A percentile compares a stretch with the other conserved stretches of the same genome.
Conservation (phyloP, 64 coral and sea anemone genomes). For the Astreopora myriophthalma region DNA sequence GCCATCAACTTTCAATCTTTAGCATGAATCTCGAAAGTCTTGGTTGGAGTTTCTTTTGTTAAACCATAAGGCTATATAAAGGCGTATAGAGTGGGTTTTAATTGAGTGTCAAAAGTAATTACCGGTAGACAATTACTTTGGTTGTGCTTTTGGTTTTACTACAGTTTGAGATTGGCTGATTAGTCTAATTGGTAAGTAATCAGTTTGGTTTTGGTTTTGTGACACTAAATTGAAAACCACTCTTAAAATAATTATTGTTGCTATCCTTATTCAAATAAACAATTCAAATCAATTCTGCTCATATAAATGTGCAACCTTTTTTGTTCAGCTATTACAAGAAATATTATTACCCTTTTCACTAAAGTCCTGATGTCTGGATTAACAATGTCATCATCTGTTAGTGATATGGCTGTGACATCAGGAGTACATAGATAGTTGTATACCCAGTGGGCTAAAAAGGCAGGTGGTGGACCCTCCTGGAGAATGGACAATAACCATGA, state of each 20-base stretch:
- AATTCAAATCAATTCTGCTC: slow-evolving; percentile 29
- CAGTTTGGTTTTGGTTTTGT: neutral
- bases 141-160: neutral
- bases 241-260: slow-evolving; percentile 6
- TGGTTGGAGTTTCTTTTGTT: slow-evolving; percentile 28
- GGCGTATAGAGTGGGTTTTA: neutral
- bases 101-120: neutral
- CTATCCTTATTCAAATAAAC: neutral
- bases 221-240: neutral
- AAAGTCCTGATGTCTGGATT: slow-evolving; percentile 7
- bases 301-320: slow-evolving; percentile 21
- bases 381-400: neutral
- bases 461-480: slow-evolving; percentile 46
- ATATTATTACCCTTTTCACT: slow-evolving; percentile 25
- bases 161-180: neutral
- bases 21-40: slow-evolving; percentile 23
- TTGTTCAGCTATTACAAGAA: slow-evolving; percentile 29
- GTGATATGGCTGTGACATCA: slow-evolving; percentile 23
- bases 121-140: neutral
- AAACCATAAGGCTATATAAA: slow-evolving; percentile 28
- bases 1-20: slow-evolving; percentile 16
- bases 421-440: slow-evolving; percentile 37
- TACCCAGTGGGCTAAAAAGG: slow-evolving; percentile 36
- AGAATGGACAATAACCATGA: slow-evolving; percentile 17
- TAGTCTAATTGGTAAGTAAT: neutral